Conservation (phyloP, 2,888 invertebrate species). For the Andrena hattorfiana region DNA sequence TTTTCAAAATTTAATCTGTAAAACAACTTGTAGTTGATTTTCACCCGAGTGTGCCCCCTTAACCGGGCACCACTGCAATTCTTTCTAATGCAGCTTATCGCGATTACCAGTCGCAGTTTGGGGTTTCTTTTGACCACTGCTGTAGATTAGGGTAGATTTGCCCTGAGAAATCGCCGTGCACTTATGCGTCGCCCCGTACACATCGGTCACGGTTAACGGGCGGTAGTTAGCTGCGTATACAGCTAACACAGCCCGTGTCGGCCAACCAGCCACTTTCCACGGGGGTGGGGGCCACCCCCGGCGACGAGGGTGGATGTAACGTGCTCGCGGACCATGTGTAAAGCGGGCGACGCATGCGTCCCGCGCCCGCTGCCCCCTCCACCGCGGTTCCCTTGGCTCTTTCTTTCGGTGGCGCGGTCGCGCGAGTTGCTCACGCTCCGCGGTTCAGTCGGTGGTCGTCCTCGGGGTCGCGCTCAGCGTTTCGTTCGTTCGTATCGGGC, state of each 20-base stretch:
- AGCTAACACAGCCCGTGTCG: slow-evolving; percentile 49
- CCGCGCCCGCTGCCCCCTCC: slow-evolving; percentile 62
- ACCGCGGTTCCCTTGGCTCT: slow-evolving; percentile 64
- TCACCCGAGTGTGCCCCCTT: no score
- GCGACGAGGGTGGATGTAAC: slow-evolving; percentile 30
- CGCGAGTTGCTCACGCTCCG: slow-evolving; percentile 69
- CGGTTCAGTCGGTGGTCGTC: slow-evolving; percentile 75
- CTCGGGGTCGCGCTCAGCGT: slow-evolving; percentile 59
- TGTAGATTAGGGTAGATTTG: no score
- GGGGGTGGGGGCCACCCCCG: neutral
- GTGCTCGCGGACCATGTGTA: slow-evolving; percentile 74
- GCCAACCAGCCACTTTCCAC: slow-evolving; percentile 41
- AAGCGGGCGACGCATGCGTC: slow-evolving; percentile 74
- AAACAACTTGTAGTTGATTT: no score
- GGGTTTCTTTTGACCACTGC: no score
- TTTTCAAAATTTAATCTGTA: no score
- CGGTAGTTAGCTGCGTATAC: slow-evolving; percentile 54
- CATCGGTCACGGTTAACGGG: slow-evolving; percentile 55
- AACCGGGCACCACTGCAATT: no score
- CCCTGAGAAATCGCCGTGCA: no score
- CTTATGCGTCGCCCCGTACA: slow-evolving; percentile 3
- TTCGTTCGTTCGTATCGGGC: slow-evolving; percentile 15
- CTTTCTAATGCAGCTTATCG: no score
- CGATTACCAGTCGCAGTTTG: no score
- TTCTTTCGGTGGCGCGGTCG: slow-evolving; percentile 65